Base-by-base conservation (phyloP, 2,797 vertebrate genomes). In the Karalla daura region DNA sequence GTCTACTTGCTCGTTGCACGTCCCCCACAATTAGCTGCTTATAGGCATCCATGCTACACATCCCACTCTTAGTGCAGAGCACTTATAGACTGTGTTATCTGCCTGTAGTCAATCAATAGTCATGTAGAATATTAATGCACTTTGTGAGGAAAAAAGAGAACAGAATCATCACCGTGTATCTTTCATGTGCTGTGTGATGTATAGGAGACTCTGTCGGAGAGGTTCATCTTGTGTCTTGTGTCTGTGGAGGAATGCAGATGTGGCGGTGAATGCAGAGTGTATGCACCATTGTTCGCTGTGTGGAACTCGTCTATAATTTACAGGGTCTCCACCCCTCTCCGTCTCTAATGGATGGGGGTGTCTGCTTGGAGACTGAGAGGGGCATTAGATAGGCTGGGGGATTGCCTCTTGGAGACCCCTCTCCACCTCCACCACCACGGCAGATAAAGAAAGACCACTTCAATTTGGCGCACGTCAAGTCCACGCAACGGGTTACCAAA, bases 281-380 rank as follows among this genome's bases (percentile, higher is more conserved):
- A 72, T 82, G 61, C 65, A 45, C 75, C 65, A 84, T 91, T 92
- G 91, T 91, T 91, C 78, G 52, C 73, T 41, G 64, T 77, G 76
- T 78, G 75, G 79, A 83, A 76, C 80, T 90, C 81, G 69, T 92
- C 78, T 90, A 92, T 92, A 92, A 92, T 92, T 92, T 88, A 92
- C 86, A 67, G 78, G 75, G 60, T 88, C 80, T 87, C 81, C 84
- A 78, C 88, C 87, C 85, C 79, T 84, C 79, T 72, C 78, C 2
- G 73, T 86, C 76, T 56, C 86, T 91, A 91, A 91, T 91, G 87
- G 91, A 89, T 91, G 84, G 80, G 81, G 80, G 80, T 81, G 82
- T 87, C 79, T 83, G 66, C 65, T 76, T 17, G 2, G 45, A 83
- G 83, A 85, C 76, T 58, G 77, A 70, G 65, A 72, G 65, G 70